Evolutionary conservation across 2,888 invertebrate species (phyloP), one percentile per base, ranked within the genome.

Genomic region (Synanthedon tipuliformis): DNA sequence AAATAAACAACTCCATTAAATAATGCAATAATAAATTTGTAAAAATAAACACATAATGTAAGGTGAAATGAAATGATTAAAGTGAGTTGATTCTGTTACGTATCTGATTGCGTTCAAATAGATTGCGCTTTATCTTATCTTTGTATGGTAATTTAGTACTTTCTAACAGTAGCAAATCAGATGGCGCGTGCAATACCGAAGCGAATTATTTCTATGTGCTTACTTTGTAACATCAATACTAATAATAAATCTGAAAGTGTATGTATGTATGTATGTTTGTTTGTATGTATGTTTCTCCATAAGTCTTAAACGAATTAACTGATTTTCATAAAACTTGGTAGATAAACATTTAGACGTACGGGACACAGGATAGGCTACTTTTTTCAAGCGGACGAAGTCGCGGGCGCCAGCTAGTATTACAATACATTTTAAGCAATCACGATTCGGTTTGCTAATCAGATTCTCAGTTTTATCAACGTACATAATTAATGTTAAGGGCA

Each of bases 401-500:
- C n/a, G n/a, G n/a, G n/a, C n/a, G n/a, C n/a, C n/a, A n/a, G n/a
- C n/a, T n/a, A n/a, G n/a, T 45, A 45, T 45, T n/a, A 45, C 27
- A 34, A 34, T 34, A 34, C 45, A 45, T 45, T 74, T 74, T 73
- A 68, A 69, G 66, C 67, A 76, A 75, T 65, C 63, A 45, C 15
- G 63, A 68, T 68, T 75, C 71, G 75, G 68, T 68, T 75, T 71
- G 75, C 73, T 74, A 76, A 78, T 77, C 73, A 73, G 66, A 68
- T 67, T 69, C 69, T 77, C 67, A 64, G 68, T 72, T 69, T 77
- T 77, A 79, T 77, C 77, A 68, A 55, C 59, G 63, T 63, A 66
- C 64, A 68, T 68, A 73, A 70, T 72, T 74, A 70, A 66, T 58
- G 59, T 77, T 76, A 79, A 79, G 78, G 68, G 65, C 61, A 63